These are phyloP conservation scores for Mandrillus leucophaeus DNA, from an alignment of 2,113 vertebrate species.

Conservation along the genomic window DNA sequence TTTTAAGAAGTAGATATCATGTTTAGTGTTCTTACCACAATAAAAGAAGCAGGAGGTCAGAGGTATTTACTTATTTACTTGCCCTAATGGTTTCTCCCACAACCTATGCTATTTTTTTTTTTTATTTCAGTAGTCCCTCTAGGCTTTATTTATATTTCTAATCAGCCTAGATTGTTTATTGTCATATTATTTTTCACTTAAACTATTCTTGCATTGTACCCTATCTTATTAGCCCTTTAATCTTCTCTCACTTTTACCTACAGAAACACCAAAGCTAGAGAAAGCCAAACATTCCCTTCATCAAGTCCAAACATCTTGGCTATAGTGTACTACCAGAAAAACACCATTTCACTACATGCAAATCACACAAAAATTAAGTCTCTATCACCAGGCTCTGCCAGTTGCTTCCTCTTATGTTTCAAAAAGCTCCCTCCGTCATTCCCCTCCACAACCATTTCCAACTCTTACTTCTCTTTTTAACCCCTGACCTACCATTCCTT, in stretches of 20 bases:
- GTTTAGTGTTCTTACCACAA: neutral
- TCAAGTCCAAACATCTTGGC: neutral
- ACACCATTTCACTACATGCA: neutral
- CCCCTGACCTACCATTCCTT: neutral
- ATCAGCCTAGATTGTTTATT: constrained; percentile 2
- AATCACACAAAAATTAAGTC: neutral
- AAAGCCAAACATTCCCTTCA: neutral
- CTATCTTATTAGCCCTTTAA: neutral
- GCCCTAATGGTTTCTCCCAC: neutral
- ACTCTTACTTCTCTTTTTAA: neutral
- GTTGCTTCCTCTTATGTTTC: neutral
- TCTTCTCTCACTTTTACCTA: neutral
- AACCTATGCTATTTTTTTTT: neutral
- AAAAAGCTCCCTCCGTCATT: neutral
- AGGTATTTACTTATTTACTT: neutral
- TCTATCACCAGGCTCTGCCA: neutral
- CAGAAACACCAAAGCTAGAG: neutral
- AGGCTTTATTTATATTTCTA: neutral
- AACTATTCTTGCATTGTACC: neutral
- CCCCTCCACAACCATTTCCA: neutral
- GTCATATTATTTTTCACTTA: neutral
- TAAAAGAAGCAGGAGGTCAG: neutral
- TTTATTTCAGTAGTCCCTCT: neutral
- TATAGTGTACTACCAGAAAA: neutral
- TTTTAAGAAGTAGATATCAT: neutral